These are phyloP conservation scores for Tiphia femorata DNA, from an alignment of 2,888 invertebrate genomes.

Conservation along the genomic window DNA sequence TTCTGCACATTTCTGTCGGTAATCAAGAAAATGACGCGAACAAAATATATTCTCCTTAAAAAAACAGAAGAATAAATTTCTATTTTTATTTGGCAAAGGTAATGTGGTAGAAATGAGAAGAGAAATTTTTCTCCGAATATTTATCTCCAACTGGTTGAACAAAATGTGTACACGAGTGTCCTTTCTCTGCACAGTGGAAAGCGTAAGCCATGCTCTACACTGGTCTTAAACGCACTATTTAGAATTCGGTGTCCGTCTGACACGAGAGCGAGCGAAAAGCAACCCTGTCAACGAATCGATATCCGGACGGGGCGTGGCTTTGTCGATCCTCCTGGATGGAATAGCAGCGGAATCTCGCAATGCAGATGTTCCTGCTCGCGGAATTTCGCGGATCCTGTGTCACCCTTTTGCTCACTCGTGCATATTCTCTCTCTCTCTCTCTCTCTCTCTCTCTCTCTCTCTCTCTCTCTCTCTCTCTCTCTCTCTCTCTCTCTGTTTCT, in stretches of 20 bases:
- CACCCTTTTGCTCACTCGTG: slow-evolving; percentile 8
- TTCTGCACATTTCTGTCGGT: no score
- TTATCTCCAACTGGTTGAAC: no score
- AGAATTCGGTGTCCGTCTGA: slow-evolving; percentile 29
- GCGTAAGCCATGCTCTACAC: background rate
- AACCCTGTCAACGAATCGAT: slow-evolving; percentile 59
- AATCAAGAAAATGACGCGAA: no score
- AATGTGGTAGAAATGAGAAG: no score
- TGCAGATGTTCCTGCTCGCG: slow-evolving; percentile 21
- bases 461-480: background rate
- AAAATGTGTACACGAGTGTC: no score
- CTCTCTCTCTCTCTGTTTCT: background rate
- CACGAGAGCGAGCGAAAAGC: slow-evolving; percentile 43
- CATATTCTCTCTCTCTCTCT: background rate
- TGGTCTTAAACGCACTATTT: slow-evolving; percentile 9
- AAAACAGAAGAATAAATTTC: no score
- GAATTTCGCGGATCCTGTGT: slow-evolving; percentile 18
- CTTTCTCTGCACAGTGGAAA: no score
- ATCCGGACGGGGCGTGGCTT: slow-evolving; percentile 56
- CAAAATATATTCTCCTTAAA: no score
- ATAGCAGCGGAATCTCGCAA: slow-evolving; percentile 35
- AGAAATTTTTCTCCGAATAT: no score
- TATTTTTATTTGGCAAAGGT: no score
- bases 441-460: background rate
- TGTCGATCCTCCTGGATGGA: slow-evolving; percentile 54